Base-by-base conservation (phyloP, 2,888 invertebrate species). In the Tinea pellionella region DNA sequence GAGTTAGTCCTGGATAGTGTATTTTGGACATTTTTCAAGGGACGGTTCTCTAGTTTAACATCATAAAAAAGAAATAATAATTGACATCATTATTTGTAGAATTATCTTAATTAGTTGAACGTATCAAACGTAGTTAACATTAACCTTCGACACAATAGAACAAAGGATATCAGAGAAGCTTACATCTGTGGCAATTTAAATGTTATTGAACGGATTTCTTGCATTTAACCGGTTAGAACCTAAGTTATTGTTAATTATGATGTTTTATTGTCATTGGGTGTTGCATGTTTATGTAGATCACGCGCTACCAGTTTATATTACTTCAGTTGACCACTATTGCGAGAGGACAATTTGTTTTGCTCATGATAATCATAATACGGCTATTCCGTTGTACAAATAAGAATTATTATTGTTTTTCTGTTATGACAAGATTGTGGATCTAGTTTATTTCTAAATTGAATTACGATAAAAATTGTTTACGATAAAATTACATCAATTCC, bases 81-180 rank as follows among this genome's bases (percentile, higher is more conserved):
- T n/a, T n/a, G n/a, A n/a, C n/a, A n/a, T n/a, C n/a, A n/a, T 37
- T 12, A 37, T 37, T 37, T 37, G n/a, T n/a, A n/a, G n/a, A n/a
- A n/a, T n/a, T 37, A 24, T 24, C 6, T 24, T 24, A 2, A 24
- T 24, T 2, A 24, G 24, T 6, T n/a, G 9, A 37, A 37, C 37
- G 9, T 37, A 2, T 37, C 4, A 2, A 1, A 37, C 3, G 37
- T 37, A 37, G 9, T 37, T 37, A 37, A 37, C 37, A 37, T 47
- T 47, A 16, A 47, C 47, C 47, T 47, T 47, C 47, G 47, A 47
- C 16, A 47, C 15, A 47, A 15, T 47, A 47, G 47, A 47, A 47
- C 47, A 47, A 47, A 47, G 47, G 47, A 47, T 47, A 15, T n/a
- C 47, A 15, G 13, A 47, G 13, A 37, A 47, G 2, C 13, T 47